Conservation (phyloP, 2,888 invertebrate genomes). For the Sesia apiformis region DNA sequence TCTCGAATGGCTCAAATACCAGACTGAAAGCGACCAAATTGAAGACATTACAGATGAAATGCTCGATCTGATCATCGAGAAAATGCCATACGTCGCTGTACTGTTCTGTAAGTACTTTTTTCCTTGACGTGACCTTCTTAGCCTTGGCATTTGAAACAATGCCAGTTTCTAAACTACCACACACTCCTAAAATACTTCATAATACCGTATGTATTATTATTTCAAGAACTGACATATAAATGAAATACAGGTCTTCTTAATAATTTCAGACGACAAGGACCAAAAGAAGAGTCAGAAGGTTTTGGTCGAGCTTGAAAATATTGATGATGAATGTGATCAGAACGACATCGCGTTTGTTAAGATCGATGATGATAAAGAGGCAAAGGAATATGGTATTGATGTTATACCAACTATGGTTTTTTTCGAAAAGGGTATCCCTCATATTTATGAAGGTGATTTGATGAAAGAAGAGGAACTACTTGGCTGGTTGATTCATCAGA, state of each 20-base stretch:
- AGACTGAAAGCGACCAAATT: slow-evolving; percentile 90
- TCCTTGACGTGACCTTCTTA: slow-evolving; percentile 15
- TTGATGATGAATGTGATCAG: slow-evolving; percentile 94
- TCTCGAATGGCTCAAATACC: slow-evolving; percentile 88
- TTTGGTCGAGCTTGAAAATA: slow-evolving; percentile 88
- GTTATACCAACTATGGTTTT: slow-evolving; percentile 86
- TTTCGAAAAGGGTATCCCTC: slow-evolving; percentile 83
- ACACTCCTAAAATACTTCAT: slow-evolving; percentile 19
- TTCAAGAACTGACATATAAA: slow-evolving; percentile 65
- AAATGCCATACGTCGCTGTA: slow-evolving; percentile 91
- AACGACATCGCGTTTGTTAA: slow-evolving; percentile 94
- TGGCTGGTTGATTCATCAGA: slow-evolving; percentile 93
- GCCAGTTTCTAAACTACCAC: slow-evolving; percentile 35
- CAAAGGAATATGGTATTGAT: slow-evolving; percentile 92
- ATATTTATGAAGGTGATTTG: slow-evolving; percentile 87
- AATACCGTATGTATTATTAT: slow-evolving; percentile 7
- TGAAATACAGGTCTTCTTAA: slow-evolving; percentile 64
- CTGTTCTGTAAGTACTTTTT: slow-evolving; percentile 86
- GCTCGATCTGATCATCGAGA: slow-evolving; percentile 90
- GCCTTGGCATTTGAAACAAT: slow-evolving; percentile 40
- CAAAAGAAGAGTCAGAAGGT: slow-evolving; percentile 93
- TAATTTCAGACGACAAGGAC: slow-evolving; percentile 87
- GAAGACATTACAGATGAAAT: slow-evolving; percentile 96
- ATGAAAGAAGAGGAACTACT: slow-evolving; percentile 92
- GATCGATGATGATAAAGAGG: slow-evolving; percentile 90